These are phyloP conservation scores for Calidris pygmaea DNA, from an alignment of 2,113 vertebrate species.

Conservation along the genomic window DNA sequence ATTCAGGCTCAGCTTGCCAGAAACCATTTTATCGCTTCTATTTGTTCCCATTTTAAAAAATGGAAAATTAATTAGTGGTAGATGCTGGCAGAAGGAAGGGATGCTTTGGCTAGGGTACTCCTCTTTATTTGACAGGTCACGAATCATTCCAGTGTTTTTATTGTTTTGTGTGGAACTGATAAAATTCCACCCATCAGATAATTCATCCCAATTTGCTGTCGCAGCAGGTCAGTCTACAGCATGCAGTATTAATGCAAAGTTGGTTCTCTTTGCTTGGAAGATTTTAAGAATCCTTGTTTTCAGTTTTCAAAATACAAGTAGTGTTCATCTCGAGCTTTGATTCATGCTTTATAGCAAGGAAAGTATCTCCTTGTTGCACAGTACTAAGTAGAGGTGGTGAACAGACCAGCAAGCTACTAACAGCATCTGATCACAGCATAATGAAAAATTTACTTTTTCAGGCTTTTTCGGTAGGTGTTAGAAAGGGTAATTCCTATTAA, in stretches of 20 bases:
- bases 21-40: constrained; percentile 52
- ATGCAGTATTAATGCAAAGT: not conserved
- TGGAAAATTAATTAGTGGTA: constrained; percentile 50
- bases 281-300: not conserved
- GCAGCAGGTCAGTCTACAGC: not conserved
- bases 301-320: not conserved
- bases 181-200: not conserved
- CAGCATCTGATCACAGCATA: not conserved
- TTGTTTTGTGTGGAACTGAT: not conserved
- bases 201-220: not conserved
- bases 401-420: not conserved
- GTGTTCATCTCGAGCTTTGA: not conserved
- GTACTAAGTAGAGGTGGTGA: not conserved
- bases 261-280: not conserved
- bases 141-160: not conserved
- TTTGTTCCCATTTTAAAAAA: constrained; percentile 59
- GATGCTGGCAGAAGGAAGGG: not conserved
- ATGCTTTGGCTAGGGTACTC: constrained; percentile 9
- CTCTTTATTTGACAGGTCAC: not conserved
- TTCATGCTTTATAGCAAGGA: not conserved
- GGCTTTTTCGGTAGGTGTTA: not conserved
- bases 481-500: not conserved
- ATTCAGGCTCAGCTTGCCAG: constrained; percentile 18
- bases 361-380: not conserved
- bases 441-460: not conserved